Conservation (phyloP, 2,113 vertebrate species). For the Urocitellus parryii region DNA sequence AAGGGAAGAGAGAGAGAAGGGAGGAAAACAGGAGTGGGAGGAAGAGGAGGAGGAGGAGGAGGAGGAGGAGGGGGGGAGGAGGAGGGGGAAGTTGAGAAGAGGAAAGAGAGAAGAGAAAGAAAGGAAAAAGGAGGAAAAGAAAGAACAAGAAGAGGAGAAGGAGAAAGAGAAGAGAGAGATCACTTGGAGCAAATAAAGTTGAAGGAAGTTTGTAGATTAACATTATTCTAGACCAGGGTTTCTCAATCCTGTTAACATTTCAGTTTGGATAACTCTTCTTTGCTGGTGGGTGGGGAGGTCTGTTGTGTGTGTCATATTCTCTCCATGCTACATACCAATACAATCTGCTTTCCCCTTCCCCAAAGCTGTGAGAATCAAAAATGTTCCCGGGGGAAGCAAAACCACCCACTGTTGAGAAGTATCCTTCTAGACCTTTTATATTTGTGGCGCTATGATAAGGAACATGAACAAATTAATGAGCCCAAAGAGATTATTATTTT, state of each 20-base stretch:
- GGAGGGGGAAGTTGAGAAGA: not conserved
- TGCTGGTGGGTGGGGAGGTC: not conserved
- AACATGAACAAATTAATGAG: conserved; percentile 32
- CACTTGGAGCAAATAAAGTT: not conserved
- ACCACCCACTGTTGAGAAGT: not conserved
- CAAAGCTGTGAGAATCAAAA: not conserved
- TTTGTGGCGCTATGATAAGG: not conserved
- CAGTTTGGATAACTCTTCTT: not conserved
- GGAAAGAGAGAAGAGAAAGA: not conserved
- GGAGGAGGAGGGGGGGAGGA: too few species aligned
- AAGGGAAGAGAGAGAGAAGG: not conserved
- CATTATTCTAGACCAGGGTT: not conserved
- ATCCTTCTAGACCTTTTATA: not conserved
- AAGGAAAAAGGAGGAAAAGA: not conserved
- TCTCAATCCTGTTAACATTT: not conserved
- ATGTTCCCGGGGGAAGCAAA: not conserved
- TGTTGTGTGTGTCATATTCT: not conserved
- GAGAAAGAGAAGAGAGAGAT: not conserved
- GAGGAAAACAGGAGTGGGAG: fast-evolving
- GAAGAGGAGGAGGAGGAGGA: too few species aligned
- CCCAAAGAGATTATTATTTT: not conserved
- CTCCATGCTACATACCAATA: not conserved
- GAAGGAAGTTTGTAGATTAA: not conserved
- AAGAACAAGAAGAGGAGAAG: not conserved
- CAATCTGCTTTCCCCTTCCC: not conserved